Percentiles rank a stretch among this genome's conserved stretches.
These are phyloP conservation scores for Caenorhabditis macrosperma DNA, from an alignment of 2,888 invertebrate genomes.

Conservation along the genomic window DNA sequence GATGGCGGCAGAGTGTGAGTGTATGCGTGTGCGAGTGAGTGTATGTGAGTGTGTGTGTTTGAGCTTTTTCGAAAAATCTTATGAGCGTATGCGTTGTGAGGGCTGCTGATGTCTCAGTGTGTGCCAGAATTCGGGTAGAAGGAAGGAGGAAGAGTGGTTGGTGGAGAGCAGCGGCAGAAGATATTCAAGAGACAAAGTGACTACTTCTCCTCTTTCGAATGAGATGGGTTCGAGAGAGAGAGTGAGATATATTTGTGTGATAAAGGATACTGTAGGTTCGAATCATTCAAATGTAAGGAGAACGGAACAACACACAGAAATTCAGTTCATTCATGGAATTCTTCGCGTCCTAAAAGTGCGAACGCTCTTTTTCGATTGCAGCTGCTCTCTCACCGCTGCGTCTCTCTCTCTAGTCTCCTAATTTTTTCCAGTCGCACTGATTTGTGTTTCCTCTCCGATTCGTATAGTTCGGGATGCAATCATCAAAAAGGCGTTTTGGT, in stretches of 20 bases:
- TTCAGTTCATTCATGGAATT: too few species aligned
- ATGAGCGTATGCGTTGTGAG: conserved; percentile 7
- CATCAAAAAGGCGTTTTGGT: conserved; percentile 13
- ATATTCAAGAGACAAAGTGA: conserved; percentile 36
- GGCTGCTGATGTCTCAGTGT: conserved; percentile 6
- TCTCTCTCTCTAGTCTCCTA: too few species aligned
- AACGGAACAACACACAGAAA: too few species aligned
- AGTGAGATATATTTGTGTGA: too few species aligned
- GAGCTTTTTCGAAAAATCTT: conserved; percentile 28
- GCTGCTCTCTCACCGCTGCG: too few species aligned
- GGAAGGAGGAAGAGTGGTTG: conserved; percentile 22
- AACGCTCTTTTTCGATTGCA: too few species aligned
- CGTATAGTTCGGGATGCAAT: conserved; percentile 27
- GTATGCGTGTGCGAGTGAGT: background rate
- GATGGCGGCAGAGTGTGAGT: conserved; percentile 7
- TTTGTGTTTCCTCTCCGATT: background rate
- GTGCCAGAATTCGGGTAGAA: conserved; percentile 15
- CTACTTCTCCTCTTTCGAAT: conserved; percentile 1
- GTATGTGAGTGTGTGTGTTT: conserved; percentile 12
- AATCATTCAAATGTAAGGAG: too few species aligned
- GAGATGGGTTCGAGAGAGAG: background rate
- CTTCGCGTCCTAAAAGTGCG: too few species aligned
- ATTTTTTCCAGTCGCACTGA: too few species aligned
- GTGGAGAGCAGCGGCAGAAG: conserved; percentile 8
- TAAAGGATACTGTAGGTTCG: too few species aligned